phyloP scores from a whole-genome alignment of 2,113 vertebrate genomes.

The Cyprinodon tularosa region DNA sequence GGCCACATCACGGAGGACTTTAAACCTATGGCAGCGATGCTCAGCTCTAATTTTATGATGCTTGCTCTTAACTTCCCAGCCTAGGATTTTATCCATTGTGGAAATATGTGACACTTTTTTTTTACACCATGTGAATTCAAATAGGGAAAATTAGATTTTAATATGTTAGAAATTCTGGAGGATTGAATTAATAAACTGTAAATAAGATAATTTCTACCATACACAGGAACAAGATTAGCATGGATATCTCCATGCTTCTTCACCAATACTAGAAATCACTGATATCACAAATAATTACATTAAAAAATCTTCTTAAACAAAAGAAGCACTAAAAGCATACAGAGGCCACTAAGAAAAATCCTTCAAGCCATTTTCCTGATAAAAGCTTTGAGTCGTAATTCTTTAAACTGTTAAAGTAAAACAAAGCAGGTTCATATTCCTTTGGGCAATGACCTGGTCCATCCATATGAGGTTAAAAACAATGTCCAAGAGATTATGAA shows the following conservation, averaged over 20 bases:
- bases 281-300: conserved; percentile 7
- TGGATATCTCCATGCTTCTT: too few relatives aligned
- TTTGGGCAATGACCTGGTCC: conserved; percentile 30
- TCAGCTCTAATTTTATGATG: conserved; percentile 44
- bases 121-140: conserved; percentile 2
- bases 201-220: neutral
- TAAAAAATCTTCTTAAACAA: conserved; percentile 22
- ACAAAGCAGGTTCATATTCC: conserved; percentile 43
- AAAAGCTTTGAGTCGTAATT: conserved; percentile 42
- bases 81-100: conserved; percentile 46
- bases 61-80: conserved; percentile 28
- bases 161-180: neutral
- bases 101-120: conserved; percentile 34
- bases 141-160: neutral
- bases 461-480: conserved; percentile 31
- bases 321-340: conserved; percentile 40
- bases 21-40: conserved; percentile 65
- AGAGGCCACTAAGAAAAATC: conserved; percentile 31
- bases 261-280: neutral
- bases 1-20: conserved; percentile 54
- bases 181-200: too few relatives aligned
- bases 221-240: neutral
- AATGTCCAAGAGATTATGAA: conserved; percentile 22
- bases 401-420: conserved; percentile 31
- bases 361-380: conserved; percentile 26